Evolutionary conservation across 2,888 invertebrate species (phyloP), one percentile per base, ranked within the genome.

Genomic region (Agriopis leucophaearia): DNA sequence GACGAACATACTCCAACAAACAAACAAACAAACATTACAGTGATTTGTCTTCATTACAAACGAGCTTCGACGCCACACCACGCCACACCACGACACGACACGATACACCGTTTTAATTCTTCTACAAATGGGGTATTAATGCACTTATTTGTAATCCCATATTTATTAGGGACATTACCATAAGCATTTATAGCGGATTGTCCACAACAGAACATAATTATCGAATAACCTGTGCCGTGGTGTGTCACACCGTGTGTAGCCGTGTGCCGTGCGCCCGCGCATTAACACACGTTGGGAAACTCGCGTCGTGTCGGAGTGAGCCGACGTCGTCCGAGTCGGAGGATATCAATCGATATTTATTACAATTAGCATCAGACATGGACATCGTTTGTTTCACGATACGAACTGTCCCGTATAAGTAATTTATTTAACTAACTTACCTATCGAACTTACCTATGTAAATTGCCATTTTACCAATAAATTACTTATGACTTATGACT

Each of bases 121-220:
- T 48, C 54, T 55, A 64, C 59, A 64, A 59, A 60, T 64, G 64
- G 54, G 42, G 60, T 66, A 64, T 70, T 63, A 69, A 70, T 66
- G 64, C 66, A 65, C 54, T 64, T 69, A 66, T 69, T 69, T 73
- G 70, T 73, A 73, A 73, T 69, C 56, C 55, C 54, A 57, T 66
- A 65, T 73, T 70, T 66, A 66, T 65, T 56, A 45, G 62, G 36
- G 52, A 44, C 51, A 61, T 67, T 65, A 64, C 57, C 71, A 69
- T 66, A 66, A 68, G 58, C 35, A 66, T 68, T 60, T 55, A 64
- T 16, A 54, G 47, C 63, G 65, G 65, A 64, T 68, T 61, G 51
- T 57, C 60, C 48, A 56, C 60, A 66, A 52, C 60, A 66, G 60
- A 59, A 47, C 58, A 64, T 64, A 64, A 64, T 64, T 58, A 64